These are phyloP conservation scores for Pentamera pediparva DNA, from an alignment of 53 echinoderm and acorn worm genomes.

Conservation along the genomic window DNA sequence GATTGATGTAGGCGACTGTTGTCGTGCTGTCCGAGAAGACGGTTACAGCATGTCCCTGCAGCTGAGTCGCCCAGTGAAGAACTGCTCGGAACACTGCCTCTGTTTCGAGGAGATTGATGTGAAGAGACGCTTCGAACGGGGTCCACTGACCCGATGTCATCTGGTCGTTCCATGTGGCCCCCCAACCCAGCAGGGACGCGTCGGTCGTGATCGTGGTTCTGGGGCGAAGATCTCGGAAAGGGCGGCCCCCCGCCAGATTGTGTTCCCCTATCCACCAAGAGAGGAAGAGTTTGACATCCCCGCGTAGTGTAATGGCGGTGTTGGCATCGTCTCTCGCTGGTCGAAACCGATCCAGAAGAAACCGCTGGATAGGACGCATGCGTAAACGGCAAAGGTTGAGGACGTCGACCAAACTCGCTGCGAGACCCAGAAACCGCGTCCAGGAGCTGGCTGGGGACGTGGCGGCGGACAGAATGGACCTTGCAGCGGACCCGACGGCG, in stretches of 20 bases:
- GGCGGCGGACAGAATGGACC: no score
- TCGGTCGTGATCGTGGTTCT: constrained; percentile 18
- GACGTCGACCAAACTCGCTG: constrained; percentile 34
- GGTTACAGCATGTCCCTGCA: background rate
- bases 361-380: constrained; percentile 30
- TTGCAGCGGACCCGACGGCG: no score
- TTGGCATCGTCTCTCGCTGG: background rate
- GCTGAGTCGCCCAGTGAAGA: background rate
- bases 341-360: background rate
- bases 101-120: constrained; percentile 44
- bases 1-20: constrained; percentile 36
- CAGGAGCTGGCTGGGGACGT: background rate
- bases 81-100: constrained; percentile 30
- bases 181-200: constrained; percentile 16
- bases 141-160: constrained; percentile 11
- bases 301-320: background rate
- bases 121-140: background rate
- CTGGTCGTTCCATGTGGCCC: background rate
- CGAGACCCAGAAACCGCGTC: background rate
- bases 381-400: background rate
- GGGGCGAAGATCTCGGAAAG: background rate
- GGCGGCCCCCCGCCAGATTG: background rate
- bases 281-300: background rate
- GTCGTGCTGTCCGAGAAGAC: constrained; percentile 40
- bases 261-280: background rate